Percentiles rank a stretch among this genome's conserved stretches.
These are phyloP conservation scores for Chymomyza costata DNA, from an alignment of 1,140 invertebrate species.

Conservation along the genomic window DNA sequence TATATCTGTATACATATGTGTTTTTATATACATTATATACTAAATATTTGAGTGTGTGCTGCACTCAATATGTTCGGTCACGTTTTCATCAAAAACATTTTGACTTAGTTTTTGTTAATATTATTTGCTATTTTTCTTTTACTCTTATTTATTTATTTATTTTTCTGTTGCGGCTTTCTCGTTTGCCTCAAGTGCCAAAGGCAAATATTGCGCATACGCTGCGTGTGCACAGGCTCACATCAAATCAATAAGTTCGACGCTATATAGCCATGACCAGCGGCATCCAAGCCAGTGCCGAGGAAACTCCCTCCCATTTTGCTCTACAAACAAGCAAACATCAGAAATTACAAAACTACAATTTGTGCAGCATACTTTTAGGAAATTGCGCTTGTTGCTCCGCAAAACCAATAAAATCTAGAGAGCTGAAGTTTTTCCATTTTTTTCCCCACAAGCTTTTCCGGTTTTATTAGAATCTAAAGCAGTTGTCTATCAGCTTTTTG, in stretches of 20 bases:
- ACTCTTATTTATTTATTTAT: constrained; percentile 46
- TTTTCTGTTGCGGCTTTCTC: constrained; percentile 33
- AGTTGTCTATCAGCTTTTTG: not conserved
- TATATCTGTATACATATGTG: not conserved
- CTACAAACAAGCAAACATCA: constrained; percentile 15
- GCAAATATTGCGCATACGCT: constrained; percentile 53
- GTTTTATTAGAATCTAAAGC: too few species aligned
- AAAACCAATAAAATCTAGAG: constrained; percentile 27
- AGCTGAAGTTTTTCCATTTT: constrained; percentile 18
- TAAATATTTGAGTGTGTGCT: constrained; percentile 5
- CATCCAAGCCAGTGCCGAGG: constrained; percentile 20
- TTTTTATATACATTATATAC: constrained; percentile 14
- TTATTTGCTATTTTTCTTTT: constrained; percentile 35
- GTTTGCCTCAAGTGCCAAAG: constrained; percentile 37
- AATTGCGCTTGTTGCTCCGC: constrained; percentile 18
- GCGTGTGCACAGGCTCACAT: constrained; percentile 18
- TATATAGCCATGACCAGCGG: too few species aligned
- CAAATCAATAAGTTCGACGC: constrained; percentile 39
- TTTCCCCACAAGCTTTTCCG: constrained; percentile 7
- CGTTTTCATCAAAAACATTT: constrained; percentile 53
- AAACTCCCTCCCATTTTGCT: constrained; percentile 1
- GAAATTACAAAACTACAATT: constrained; percentile 50
- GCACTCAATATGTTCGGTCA: constrained; percentile 37
- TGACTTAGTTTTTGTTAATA: constrained; percentile 55
- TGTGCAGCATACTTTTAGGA: constrained; percentile 45